Evolutionary conservation across 2,797 vertebrate species (phyloP).

Genomic region (Galagoides demidoff): DNA sequence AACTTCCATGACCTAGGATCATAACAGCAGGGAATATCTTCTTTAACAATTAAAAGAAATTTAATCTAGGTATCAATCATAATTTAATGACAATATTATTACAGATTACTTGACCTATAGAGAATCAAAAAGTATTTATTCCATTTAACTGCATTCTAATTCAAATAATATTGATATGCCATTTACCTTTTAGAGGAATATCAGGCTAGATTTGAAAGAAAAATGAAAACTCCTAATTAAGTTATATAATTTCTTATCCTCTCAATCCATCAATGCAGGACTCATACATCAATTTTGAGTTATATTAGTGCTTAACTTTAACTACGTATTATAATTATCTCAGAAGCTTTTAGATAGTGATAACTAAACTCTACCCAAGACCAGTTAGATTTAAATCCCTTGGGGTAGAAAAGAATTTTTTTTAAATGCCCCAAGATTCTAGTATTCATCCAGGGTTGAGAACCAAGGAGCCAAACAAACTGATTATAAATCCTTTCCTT

Average conservation of each 20-base stretch:
- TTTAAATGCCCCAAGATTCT: neutral
- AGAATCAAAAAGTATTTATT: neutral
- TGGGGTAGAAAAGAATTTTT: neutral
- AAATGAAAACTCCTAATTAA: conserved; percentile 16
- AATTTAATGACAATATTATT: neutral
- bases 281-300: neutral
- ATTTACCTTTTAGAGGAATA: conserved; percentile 1
- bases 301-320: neutral
- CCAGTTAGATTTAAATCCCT: neutral
- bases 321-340: neutral
- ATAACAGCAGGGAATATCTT: neutral
- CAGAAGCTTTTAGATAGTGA: neutral
- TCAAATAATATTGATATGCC: conserved; percentile 1
- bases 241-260: neutral
- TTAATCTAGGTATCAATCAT: neutral
- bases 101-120: neutral
- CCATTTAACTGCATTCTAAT: conserved; percentile 32
- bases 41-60: conserved; percentile 30
- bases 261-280: neutral
- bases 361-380: neutral
- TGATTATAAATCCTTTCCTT: neutral
- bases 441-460: neutral
- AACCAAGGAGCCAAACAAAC: conserved; percentile 3
- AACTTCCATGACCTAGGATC: neutral
- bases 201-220: neutral